These are phyloP conservation scores for Cheilosia impressa DNA, from an alignment of 2,888 invertebrate genomes.

Conservation along the genomic window DNA sequence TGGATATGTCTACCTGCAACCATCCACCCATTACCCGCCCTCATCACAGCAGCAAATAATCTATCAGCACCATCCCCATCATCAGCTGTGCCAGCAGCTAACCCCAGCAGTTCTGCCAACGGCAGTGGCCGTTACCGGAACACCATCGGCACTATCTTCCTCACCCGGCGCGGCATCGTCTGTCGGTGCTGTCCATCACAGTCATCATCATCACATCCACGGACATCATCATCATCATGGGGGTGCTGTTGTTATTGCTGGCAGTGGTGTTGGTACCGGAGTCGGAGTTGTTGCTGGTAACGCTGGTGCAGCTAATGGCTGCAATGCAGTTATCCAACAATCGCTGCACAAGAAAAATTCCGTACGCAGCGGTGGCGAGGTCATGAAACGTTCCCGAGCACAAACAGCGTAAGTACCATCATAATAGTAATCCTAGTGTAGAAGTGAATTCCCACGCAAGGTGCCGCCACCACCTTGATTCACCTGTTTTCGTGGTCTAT, in stretches of 20 bases:
- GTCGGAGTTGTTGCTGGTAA: constrained; percentile 76
- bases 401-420: constrained; percentile 87
- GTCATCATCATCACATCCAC: constrained; percentile 80
- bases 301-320: constrained; percentile 77
- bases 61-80: constrained; percentile 79
- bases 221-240: constrained; percentile 82
- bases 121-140: constrained; percentile 65
- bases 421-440: neutral
- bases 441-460: constrained; percentile 39
- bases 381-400: constrained; percentile 87
- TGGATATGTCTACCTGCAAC: constrained; percentile 83
- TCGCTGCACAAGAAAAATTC: constrained; percentile 87
- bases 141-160: constrained; percentile 56
- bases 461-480: constrained; percentile 12
- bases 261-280: constrained; percentile 82
- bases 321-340: constrained; percentile 81
- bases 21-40: constrained; percentile 81
- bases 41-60: constrained; percentile 81
- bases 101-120: constrained; percentile 71
- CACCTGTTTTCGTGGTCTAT: constrained; percentile 61
- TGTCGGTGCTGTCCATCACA: constrained; percentile 77
- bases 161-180: constrained; percentile 58
- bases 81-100: constrained; percentile 82
- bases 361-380: constrained; percentile 86
- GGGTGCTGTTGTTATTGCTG: constrained; percentile 83